Conservation (phyloP, 2,888 invertebrate species). For the Disparrhopalites patrizii region DNA sequence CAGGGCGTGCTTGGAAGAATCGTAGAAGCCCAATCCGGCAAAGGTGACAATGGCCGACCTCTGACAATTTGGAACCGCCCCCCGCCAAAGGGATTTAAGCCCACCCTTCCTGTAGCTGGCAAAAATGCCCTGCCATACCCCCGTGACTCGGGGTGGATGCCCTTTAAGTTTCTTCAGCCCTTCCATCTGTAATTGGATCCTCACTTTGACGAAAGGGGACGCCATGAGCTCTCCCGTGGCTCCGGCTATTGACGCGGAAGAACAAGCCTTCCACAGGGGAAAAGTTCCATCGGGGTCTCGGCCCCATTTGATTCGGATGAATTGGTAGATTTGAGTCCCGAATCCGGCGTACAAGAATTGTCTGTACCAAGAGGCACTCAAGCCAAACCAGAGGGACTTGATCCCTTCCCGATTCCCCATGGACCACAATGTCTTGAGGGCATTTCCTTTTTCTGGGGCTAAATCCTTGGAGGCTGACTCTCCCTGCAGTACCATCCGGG, state of each 20-base stretch:
- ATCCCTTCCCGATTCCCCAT: neutral
- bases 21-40: conserved; percentile 5
- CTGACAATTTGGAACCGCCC: neutral
- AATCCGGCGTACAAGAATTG: neutral
- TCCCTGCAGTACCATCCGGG: neutral
- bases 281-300: neutral
- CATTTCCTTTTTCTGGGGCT: neutral
- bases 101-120: neutral
- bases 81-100: neutral
- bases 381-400: neutral
- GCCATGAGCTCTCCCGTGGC: neutral
- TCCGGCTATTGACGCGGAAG: neutral
- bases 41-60: neutral
- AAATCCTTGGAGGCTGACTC: neutral
- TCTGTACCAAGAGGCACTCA: neutral
- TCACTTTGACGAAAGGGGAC: neutral
- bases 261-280: neutral
- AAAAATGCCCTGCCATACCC: neutral
- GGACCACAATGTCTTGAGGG: neutral
- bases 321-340: neutral
- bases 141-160: neutral
- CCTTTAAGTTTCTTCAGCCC: neutral
- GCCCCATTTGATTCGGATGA: neutral
- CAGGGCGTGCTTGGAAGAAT: neutral
- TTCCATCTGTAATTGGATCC: conserved; percentile 12